phyloP scores from a whole-genome alignment of 1,140 invertebrate species.

The Diorhabda elongata region DNA sequence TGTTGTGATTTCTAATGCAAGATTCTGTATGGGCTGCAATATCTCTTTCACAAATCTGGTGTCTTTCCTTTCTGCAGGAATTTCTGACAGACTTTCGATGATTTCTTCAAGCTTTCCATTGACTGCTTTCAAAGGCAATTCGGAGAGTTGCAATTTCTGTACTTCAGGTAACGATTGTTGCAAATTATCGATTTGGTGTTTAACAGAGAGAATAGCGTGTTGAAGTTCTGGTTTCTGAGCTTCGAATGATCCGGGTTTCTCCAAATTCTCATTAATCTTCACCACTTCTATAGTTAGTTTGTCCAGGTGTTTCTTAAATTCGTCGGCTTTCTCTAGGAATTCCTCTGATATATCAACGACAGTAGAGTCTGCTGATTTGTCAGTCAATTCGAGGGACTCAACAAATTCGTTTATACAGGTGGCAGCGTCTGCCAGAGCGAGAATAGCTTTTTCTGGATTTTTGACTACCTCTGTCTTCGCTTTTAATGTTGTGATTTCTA shows the following conservation, averaged over 20 bases:
- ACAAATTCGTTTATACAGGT: constrained; percentile 9
- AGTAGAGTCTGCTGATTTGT: constrained; percentile 2
- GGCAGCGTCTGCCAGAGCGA: constrained; percentile 1
- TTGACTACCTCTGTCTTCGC: background rate
- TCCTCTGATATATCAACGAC: constrained; percentile 11
- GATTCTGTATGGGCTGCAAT: background rate
- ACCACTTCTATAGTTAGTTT: constrained; percentile 13
- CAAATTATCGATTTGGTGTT: background rate
- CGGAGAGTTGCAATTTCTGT: background rate
- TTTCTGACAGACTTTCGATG: constrained; percentile 2
- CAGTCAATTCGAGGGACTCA: constrained; percentile 9
- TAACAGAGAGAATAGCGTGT: background rate
- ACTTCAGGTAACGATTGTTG: background rate
- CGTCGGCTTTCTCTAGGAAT: constrained; percentile 9
- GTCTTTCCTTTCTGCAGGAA: background rate
- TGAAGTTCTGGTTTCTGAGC: background rate
- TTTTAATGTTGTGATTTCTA: background rate
- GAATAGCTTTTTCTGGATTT: constrained; percentile 1
- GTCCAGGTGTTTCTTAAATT: constrained; percentile 17
- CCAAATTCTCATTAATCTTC: constrained; percentile 12
- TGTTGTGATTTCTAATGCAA: background rate
- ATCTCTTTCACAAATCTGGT: background rate
- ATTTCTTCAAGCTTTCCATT: background rate
- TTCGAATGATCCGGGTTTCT: constrained; percentile 14
- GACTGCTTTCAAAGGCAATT: background rate